These are phyloP conservation scores for Phylloscopus collybita DNA, from an alignment of 2,797 vertebrate genomes.

Conservation along the genomic window DNA sequence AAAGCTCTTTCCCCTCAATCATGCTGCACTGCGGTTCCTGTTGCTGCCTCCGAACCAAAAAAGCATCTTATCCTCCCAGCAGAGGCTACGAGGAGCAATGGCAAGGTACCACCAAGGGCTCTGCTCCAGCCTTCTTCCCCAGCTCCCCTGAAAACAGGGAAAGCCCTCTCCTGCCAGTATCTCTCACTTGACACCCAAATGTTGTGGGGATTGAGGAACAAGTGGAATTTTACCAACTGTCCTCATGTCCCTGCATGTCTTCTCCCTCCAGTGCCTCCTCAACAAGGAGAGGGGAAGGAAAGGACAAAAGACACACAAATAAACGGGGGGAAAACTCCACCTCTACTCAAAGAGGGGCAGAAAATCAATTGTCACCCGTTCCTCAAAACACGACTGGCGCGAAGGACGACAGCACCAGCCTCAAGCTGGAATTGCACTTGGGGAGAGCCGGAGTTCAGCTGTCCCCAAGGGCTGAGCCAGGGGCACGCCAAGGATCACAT, in stretches of 20 bases:
- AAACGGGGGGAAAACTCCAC: neutral
- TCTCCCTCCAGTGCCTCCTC: neutral
- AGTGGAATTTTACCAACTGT: neutral
- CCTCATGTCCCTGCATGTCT: neutral
- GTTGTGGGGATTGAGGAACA: neutral
- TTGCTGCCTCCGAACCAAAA: neutral
- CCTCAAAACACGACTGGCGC: accelerated
- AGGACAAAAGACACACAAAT: neutral
- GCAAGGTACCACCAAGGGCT: neutral
- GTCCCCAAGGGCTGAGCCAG: neutral
- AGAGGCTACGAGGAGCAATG: neutral
- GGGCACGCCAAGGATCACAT: accelerated
- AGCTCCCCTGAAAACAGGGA: neutral
- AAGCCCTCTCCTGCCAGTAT: neutral
- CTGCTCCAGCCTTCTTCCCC: neutral
- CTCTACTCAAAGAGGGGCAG: neutral
- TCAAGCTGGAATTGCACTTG: neutral
- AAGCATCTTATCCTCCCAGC: neutral
- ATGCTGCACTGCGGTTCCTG: accelerated
- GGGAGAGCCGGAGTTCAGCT: neutral
- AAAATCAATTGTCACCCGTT: neutral
- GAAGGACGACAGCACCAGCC: neutral
- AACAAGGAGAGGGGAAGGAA: neutral
- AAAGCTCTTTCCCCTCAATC: neutral
- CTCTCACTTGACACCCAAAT: neutral